Percentiles rank a stretch among this genome's conserved stretches.
Conservation (phyloP, 1,140 invertebrate species). For the Pseudomyrmex sp. region DNA sequence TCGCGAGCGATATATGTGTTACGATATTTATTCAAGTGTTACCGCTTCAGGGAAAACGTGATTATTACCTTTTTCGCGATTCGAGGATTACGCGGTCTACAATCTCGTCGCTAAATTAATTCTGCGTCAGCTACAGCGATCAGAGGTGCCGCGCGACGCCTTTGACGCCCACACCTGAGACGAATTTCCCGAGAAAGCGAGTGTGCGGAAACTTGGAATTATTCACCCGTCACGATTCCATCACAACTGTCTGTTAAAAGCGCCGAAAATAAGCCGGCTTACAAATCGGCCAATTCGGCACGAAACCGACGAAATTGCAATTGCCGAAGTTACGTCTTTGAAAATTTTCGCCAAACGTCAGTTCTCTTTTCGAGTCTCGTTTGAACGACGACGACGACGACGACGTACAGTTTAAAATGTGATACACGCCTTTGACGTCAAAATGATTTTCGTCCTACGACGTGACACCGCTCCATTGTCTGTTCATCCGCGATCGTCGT, state of each 20-base stretch:
- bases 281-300: background rate
- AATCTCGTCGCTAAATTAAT: background rate
- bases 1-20: background rate
- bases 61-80: conserved; percentile 8
- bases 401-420: background rate
- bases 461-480: background rate
- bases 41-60: conserved; percentile 17
- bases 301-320: background rate
- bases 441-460: conserved; percentile 12
- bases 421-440: background rate
- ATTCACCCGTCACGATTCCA: conserved; percentile 6
- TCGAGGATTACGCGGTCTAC: conserved; percentile 19
- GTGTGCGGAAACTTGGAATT: conserved; percentile 39
- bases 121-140: conserved; percentile 6
- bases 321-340: background rate
- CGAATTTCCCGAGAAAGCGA: conserved; percentile 48
- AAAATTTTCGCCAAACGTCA: background rate
- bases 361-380: no score
- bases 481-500: conserved; percentile 32
- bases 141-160: conserved; percentile 55
- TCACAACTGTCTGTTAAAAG: conserved; percentile 4
- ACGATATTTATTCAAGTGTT: conserved; percentile 26
- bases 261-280: conserved; percentile 53
- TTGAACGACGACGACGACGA: no score
- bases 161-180: conserved; percentile 41